Evolutionary conservation across 2,888 invertebrate genomes (phyloP).

Genomic region (Chymomyza fuscimana): DNA sequence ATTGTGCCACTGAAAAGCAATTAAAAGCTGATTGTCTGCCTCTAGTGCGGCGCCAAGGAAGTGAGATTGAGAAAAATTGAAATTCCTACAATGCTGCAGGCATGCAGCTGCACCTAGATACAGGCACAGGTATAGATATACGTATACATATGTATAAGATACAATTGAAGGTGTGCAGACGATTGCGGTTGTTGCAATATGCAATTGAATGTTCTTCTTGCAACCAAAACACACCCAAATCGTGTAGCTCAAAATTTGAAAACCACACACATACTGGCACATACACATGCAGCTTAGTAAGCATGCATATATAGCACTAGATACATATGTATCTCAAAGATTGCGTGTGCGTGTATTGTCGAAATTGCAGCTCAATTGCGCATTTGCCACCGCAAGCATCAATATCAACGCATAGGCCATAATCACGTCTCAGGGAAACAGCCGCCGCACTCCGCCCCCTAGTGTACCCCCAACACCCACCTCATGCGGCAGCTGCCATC

Average conservation of each 20-base stretch:
- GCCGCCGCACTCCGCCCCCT: constrained; percentile 11
- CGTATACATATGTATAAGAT: constrained; percentile 52
- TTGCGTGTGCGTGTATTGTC: constrained; percentile 57
- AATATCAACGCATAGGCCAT: constrained; percentile 58
- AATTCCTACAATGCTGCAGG: constrained; percentile 49
- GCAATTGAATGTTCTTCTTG: neutral
- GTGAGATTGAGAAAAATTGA: constrained; percentile 59
- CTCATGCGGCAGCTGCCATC: constrained; percentile 13
- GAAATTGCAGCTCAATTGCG: constrained; percentile 74
- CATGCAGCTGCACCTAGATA: constrained; percentile 12
- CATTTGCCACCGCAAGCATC: constrained; percentile 74
- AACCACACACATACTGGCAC: constrained; percentile 44
- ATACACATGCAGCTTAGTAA: constrained; percentile 16
- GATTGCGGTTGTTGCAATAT: constrained; percentile 32
- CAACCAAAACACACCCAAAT: constrained; percentile 59
- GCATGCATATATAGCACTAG: constrained; percentile 2
- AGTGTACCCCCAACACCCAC: neutral
- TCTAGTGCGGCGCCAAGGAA: constrained; percentile 34
- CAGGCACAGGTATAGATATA: constrained; percentile 32
- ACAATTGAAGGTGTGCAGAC: constrained; percentile 33
- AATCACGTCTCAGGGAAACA: constrained; percentile 61
- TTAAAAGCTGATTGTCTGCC: constrained; percentile 77
- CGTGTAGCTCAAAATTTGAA: constrained; percentile 67
- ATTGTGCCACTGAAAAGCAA: constrained; percentile 68
- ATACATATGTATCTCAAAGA: constrained; percentile 49